Evolutionary conservation across 2,113 vertebrate genomes (phyloP).

Genomic region (Alaudala cheleensis): DNA sequence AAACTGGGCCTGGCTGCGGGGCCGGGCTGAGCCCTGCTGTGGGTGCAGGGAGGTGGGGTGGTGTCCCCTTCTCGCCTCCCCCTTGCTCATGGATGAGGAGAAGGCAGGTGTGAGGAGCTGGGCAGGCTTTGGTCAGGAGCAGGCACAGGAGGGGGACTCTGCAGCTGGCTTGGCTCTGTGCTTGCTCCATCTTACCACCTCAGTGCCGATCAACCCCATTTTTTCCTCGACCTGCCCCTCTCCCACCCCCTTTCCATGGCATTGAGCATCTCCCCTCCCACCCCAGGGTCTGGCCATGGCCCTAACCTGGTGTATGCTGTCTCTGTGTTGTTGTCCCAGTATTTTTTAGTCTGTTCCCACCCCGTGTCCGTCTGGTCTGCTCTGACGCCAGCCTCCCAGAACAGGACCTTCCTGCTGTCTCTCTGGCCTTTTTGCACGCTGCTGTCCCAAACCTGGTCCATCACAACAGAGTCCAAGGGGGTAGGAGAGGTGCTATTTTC

Average conservation of each 20-base stretch:
- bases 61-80: neutral
- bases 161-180: constrained; percentile 35
- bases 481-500: constrained; percentile 62
- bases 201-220: neutral
- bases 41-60: neutral
- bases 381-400: constrained; percentile 51
- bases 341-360: constrained; percentile 63
- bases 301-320: constrained; percentile 43
- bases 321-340: constrained; percentile 66
- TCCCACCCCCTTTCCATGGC: neutral
- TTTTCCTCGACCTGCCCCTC: neutral
- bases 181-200: neutral
- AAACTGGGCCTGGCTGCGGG: neutral
- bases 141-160: neutral
- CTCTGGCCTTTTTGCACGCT: constrained; percentile 51
- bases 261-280: neutral
- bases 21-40: neutral
- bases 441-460: constrained; percentile 46
- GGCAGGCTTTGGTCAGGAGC: neutral
- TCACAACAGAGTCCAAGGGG: constrained; percentile 48
- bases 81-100: neutral
- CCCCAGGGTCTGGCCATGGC: neutral
- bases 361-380: constrained; percentile 48
- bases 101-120: neutral
- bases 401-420: constrained; percentile 57